Conservation (phyloP, 1,140 invertebrate species). For the Drosophila insularis region DNA sequence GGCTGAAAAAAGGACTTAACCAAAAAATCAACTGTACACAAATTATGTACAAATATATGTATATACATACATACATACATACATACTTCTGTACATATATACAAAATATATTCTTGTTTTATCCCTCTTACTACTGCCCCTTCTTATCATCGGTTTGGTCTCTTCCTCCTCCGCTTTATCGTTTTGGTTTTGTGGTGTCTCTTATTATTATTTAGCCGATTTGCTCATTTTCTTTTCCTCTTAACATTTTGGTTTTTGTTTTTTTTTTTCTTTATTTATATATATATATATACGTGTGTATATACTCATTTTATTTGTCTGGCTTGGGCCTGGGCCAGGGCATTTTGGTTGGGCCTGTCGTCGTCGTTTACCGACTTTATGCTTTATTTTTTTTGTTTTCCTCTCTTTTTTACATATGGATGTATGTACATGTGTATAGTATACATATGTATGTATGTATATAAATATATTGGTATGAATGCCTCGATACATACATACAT, state of each 20-base stretch:
- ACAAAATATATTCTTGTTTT: conserved; percentile 1
- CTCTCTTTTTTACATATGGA: conserved; percentile 14
- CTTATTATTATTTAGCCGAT: conserved; percentile 64
- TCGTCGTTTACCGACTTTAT: conserved; percentile 58
- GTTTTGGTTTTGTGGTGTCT: conserved; percentile 26
- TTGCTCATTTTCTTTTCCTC: conserved; percentile 46
- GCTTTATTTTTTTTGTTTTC: conserved; percentile 35
- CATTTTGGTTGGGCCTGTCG: conserved; percentile 43
- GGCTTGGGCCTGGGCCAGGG: conserved; percentile 1
- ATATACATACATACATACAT: background rate
- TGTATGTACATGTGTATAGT: conserved; percentile 21
- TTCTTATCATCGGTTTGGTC: background rate
- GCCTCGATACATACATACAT: conserved; percentile 7
- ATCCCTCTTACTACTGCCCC: background rate
- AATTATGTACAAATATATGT: background rate
- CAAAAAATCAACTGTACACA: conserved; percentile 15
- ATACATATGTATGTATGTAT: background rate
- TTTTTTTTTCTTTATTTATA: conserved; percentile 21
- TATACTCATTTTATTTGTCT: conserved; percentile 55
- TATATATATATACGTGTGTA: background rate
- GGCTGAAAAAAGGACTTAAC: background rate
- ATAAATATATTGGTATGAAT: background rate
- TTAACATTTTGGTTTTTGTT: background rate
- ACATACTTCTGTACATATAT: background rate
- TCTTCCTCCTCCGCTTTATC: conserved; percentile 15